Evolutionary conservation across 2,113 vertebrate genomes (phyloP).

Genomic region (Damaliscus lunatus): DNA sequence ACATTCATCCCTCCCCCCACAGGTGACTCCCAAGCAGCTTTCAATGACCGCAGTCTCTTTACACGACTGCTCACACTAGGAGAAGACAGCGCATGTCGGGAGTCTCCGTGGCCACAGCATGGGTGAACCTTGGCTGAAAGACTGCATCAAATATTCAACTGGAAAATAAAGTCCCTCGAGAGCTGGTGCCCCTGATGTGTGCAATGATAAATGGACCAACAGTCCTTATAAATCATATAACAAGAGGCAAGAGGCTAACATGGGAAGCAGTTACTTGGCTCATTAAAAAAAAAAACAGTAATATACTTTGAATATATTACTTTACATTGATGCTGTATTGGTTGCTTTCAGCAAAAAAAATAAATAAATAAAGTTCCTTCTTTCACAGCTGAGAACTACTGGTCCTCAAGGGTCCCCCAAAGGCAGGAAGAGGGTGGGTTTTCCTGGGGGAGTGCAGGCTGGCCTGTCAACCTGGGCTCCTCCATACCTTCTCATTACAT

Average conservation of each 20-base stretch:
- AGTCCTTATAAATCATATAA: neutral
- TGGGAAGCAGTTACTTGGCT: neutral
- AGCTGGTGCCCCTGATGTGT: neutral
- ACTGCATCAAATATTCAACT: neutral
- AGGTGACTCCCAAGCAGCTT: neutral
- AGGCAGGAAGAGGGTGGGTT: fast-evolving
- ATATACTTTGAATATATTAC: neutral
- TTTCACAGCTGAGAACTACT: neutral
- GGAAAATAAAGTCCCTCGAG: neutral
- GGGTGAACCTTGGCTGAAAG: neutral
- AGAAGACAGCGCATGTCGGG: neutral
- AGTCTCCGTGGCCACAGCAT: neutral
- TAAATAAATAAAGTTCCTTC: neutral
- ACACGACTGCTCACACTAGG: fast-evolving
- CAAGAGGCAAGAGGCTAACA: neutral
- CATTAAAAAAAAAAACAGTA: neutral
- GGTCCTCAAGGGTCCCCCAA: neutral
- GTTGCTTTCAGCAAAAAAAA: neutral
- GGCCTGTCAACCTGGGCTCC: fast-evolving
- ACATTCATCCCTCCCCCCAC: fast-evolving
- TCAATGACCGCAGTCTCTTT: neutral
- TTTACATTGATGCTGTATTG: neutral
- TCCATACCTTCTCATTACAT: neutral
- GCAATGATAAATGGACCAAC: neutral
- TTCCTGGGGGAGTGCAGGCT: neutral